Conservation (phyloP, 2,888 invertebrate genomes). For the Gastracanthus pulcherrimus region DNA sequence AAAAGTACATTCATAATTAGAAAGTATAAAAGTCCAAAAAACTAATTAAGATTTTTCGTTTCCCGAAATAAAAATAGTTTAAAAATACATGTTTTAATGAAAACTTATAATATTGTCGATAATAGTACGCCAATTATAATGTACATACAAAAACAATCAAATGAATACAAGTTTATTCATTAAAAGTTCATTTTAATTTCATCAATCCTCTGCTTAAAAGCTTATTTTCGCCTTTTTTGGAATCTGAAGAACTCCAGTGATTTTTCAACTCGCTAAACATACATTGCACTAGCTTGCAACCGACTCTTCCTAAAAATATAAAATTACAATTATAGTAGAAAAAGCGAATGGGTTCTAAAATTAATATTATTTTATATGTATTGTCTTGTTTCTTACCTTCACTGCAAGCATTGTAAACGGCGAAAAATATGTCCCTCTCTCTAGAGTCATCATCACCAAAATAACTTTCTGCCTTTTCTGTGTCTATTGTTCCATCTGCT, state of each 20-base stretch:
- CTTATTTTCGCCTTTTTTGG: neutral
- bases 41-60: neutral
- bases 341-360: neutral
- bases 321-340: neutral
- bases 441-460: neutral
- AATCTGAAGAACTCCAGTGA: neutral
- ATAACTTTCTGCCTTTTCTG: neutral
- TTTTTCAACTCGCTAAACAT: slow-evolving; percentile 37
- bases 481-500: slow-evolving; percentile 25
- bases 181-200: too few relatives aligned
- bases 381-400: neutral
- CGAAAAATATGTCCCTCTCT: slow-evolving; percentile 27
- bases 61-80: too few relatives aligned
- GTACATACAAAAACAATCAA: too few relatives aligned
- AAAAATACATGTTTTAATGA: too few relatives aligned
- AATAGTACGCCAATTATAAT: too few relatives aligned
- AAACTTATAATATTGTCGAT: too few relatives aligned
- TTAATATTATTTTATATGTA: neutral
- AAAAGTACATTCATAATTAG: too few relatives aligned
- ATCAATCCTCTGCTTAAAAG: neutral
- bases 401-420: slow-evolving; percentile 15
- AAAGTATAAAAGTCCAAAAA: neutral
- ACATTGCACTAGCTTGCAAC: slow-evolving; percentile 31
- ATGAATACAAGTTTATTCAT: too few relatives aligned
- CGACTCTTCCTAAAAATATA: neutral